Evolutionary conservation across 2,797 vertebrate species (phyloP).

Genomic region (Mus minutoides): DNA sequence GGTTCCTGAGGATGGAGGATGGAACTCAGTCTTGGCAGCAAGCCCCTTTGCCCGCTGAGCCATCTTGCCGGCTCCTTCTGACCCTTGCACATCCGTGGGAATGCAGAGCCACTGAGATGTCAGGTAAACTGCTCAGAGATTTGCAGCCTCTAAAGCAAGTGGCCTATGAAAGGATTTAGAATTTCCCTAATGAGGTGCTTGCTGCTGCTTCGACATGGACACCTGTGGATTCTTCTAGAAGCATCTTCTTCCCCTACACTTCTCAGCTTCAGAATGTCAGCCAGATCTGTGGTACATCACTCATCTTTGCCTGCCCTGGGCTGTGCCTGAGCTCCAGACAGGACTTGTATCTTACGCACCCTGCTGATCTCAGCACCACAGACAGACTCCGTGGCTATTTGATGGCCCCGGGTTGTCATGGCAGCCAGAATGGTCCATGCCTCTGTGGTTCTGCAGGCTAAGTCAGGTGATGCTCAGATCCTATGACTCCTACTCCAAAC

Average conservation of each 20-base stretch:
- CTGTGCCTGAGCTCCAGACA: neutral
- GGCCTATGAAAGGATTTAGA: neutral
- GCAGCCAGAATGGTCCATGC: neutral
- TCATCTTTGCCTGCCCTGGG: neutral
- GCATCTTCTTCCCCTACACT: neutral
- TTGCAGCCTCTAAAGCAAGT: neutral
- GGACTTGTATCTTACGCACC: neutral
- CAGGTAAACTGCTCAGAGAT: neutral
- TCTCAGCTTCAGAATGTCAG: constrained; percentile 1
- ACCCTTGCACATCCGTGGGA: neutral
- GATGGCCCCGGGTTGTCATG: neutral
- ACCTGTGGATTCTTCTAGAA: neutral
- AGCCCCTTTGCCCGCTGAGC: neutral
- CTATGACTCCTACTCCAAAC: neutral
- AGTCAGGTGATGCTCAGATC: neutral
- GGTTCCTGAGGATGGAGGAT: neutral
- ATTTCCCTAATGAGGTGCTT: neutral
- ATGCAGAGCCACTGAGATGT: constrained; percentile 25
- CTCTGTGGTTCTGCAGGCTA: neutral
- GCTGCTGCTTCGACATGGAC: neutral
- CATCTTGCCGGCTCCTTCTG: neutral
- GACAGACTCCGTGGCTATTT: neutral
- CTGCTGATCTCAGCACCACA: neutral
- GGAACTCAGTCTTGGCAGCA: neutral
- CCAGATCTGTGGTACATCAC: neutral